Conservation (phyloP, 1,140 invertebrate species). For the Metaphire vulgaris region DNA sequence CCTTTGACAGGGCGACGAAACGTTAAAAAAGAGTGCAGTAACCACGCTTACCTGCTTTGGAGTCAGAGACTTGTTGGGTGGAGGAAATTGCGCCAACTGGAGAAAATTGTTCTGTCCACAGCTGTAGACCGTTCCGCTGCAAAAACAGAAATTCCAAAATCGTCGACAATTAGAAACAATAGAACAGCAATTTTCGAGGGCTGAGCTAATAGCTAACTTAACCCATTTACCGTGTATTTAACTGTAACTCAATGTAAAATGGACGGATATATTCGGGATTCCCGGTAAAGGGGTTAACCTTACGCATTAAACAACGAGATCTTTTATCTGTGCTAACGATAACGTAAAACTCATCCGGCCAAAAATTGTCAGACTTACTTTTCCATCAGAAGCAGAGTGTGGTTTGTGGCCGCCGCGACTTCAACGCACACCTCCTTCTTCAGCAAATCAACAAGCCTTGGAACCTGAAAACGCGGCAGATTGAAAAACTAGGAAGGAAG, state of each 20-base stretch:
- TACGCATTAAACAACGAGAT: too few species aligned
- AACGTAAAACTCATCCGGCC: too few species aligned
- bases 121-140: constrained; percentile 56
- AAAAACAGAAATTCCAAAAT: constrained; percentile 30
- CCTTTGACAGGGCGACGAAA: too few species aligned
- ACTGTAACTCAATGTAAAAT: too few species aligned
- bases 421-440: constrained; percentile 39
- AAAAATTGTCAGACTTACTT: too few species aligned
- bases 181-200: not conserved
- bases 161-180: constrained; percentile 7
- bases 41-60: constrained; percentile 57
- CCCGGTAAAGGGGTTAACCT: too few species aligned
- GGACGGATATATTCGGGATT: too few species aligned
- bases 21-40: too few species aligned
- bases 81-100: constrained; percentile 59
- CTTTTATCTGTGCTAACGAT: too few species aligned
- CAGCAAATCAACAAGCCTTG: constrained; percentile 54
- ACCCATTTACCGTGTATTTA: too few species aligned
- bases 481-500: too few species aligned
- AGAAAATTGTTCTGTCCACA: constrained; percentile 63
- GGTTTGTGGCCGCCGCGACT: constrained; percentile 57
- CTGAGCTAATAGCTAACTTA: too few species aligned
- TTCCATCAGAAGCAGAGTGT: constrained; percentile 62
- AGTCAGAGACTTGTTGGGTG: constrained; percentile 53
- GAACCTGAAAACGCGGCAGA: constrained; percentile 42